These are phyloP conservation scores for Pantherophis alleghaniensis DNA, from an alignment of 2,797 vertebrate species.

Conservation along the genomic window DNA sequence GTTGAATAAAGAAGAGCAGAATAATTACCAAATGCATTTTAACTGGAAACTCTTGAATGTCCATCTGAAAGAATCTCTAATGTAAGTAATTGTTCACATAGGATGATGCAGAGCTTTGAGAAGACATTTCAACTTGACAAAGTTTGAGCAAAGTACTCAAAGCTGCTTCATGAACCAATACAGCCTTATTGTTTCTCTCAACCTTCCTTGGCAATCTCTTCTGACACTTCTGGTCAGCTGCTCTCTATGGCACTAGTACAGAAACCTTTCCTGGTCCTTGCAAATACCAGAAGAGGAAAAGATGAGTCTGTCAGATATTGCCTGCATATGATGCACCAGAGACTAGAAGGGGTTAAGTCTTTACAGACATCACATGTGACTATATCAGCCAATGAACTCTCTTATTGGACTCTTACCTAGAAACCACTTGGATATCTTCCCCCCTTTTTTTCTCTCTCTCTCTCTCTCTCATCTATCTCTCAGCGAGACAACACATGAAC, in stretches of 20 bases:
- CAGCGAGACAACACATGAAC: too few relatives aligned
- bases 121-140: not conserved
- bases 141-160: not conserved
- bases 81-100: not conserved
- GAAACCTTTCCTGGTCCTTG: not conserved
- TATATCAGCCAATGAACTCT: too few relatives aligned
- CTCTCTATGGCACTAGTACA: not conserved
- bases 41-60: not conserved
- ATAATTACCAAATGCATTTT: not conserved
- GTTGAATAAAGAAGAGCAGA: not conserved
- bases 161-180: not conserved
- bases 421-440: too few relatives aligned
- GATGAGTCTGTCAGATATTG: not conserved
- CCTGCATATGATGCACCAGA: too few relatives aligned
- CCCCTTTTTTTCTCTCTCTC: too few relatives aligned
- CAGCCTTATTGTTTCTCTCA: not conserved
- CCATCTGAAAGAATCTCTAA: not conserved
- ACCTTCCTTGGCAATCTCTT: not conserved
- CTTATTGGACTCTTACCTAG: too few relatives aligned
- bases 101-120: not conserved
- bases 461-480: too few relatives aligned
- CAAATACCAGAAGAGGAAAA: not conserved
- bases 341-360: too few relatives aligned
- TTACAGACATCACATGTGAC: too few relatives aligned
- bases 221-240: not conserved